These are phyloP conservation scores for Delichon dasypus DNA, from an alignment of 2,797 vertebrate species.

Conservation along the genomic window DNA sequence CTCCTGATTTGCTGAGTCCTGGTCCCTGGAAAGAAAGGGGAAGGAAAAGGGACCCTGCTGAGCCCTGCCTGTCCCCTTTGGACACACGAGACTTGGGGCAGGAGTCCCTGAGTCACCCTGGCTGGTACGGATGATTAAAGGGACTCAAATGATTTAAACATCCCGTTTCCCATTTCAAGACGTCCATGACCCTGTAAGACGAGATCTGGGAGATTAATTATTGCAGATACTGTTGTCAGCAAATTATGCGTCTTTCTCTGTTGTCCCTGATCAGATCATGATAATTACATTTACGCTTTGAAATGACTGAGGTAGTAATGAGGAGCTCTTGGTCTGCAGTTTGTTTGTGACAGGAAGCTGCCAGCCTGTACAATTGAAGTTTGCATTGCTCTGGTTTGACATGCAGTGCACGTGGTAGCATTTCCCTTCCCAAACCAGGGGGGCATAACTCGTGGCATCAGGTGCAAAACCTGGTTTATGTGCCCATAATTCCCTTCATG, in stretches of 20 bases:
- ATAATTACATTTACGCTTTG: slow-evolving; percentile 62
- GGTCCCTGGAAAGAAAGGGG: background rate
- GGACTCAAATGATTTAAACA: slow-evolving; percentile 7
- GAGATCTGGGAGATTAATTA: slow-evolving; percentile 63
- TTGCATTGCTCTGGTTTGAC: slow-evolving; percentile 6
- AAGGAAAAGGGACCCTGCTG: background rate
- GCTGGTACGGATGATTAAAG: slow-evolving; percentile 8
- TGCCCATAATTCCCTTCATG: background rate
- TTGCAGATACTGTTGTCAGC: slow-evolving; percentile 48
- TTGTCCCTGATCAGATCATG: slow-evolving; percentile 57
- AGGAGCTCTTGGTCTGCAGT: slow-evolving; percentile 51
- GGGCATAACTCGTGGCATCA: background rate
- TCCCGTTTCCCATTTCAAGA: slow-evolving; percentile 38
- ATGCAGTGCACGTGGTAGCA: background rate
- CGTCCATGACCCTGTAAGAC: background rate
- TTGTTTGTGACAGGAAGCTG: slow-evolving; percentile 57
- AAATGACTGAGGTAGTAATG: slow-evolving; percentile 45
- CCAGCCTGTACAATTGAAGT: background rate
- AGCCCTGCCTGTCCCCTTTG: background rate
- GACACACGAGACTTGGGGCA: background rate
- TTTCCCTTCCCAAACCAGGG: background rate
- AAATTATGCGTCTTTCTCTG: slow-evolving; percentile 52
- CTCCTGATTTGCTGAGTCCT: background rate
- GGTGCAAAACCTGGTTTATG: slow-evolving; percentile 31
- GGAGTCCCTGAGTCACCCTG: background rate